Evolutionary conservation across 2,113 vertebrate species (phyloP).

Genomic region (Cranoglanis bouderius): DNA sequence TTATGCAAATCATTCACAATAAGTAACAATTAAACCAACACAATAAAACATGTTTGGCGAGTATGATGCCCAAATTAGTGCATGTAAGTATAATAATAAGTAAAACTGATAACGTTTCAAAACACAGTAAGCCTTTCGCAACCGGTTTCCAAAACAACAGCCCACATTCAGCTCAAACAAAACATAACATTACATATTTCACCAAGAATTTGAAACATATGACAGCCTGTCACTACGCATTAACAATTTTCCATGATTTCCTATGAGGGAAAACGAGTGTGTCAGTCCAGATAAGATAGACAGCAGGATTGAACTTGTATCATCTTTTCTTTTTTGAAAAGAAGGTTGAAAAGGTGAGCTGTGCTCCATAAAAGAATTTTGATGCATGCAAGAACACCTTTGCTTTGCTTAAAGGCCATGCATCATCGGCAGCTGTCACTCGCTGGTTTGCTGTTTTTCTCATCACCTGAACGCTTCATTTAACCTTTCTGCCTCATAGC

Average conservation of each 20-base stretch:
- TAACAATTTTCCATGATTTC: conserved; percentile 54
- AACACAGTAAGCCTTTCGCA: not conserved
- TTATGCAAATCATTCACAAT: not conserved
- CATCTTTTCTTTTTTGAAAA: conserved; percentile 11
- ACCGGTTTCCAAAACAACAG: conserved; percentile 31
- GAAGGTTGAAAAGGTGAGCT: conserved; percentile 41
- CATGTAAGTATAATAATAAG: not conserved
- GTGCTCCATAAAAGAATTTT: conserved; percentile 18
- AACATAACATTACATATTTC: conserved; percentile 27
- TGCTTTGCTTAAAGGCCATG: conserved; percentile 17
- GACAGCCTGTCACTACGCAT: conserved; percentile 50
- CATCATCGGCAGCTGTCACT: conserved; percentile 47
- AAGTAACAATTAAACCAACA: not conserved
- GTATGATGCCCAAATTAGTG: not conserved
- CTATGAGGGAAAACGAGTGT: conserved; percentile 20
- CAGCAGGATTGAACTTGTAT: conserved; percentile 38
- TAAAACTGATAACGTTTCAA: not conserved
- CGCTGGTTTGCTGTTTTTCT: conserved; percentile 36
- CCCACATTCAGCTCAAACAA: conserved; percentile 15
- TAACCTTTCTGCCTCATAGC: conserved; percentile 39
- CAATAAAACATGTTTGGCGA: not conserved
- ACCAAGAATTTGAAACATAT: conserved; percentile 36
- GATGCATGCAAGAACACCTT: conserved; percentile 19
- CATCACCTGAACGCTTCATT: conserved; percentile 42
- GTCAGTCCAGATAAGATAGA: conserved; percentile 30